Conservation (phyloP, 2,888 invertebrate genomes). For the Periphyllus acericola region DNA sequence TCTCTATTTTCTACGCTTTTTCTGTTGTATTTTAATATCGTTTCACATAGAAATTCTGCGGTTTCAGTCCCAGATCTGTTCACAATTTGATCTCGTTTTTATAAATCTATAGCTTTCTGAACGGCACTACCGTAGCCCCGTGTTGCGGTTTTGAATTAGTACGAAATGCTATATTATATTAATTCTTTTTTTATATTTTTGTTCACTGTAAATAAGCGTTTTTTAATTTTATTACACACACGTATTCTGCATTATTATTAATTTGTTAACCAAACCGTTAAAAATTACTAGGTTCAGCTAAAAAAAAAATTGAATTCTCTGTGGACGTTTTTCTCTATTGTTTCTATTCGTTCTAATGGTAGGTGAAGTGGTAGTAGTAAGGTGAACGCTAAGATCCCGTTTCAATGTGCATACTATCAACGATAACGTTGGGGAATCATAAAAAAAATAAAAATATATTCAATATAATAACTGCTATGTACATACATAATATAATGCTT, state of each 20-base stretch:
- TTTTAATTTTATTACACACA: constrained; percentile 38
- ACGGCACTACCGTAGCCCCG: constrained; percentile 16
- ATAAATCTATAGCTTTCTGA: constrained; percentile 54
- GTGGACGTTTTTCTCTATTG: constrained; percentile 60
- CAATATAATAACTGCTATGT: constrained; percentile 7
- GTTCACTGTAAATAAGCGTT: constrained; percentile 47
- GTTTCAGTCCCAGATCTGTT: constrained; percentile 56
- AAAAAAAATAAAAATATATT: constrained; percentile 2
- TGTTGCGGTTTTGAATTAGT: constrained; percentile 48
- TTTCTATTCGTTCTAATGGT: constrained; percentile 42
- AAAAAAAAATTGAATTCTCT: constrained; percentile 45
- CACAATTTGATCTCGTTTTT: constrained; percentile 58
- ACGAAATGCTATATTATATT: constrained; percentile 50
- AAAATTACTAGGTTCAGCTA: neutral
- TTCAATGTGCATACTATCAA: neutral
- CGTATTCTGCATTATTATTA: constrained; percentile 16
- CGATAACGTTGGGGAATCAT: constrained; percentile 1
- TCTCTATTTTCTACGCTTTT: constrained; percentile 54
- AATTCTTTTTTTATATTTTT: constrained; percentile 31
- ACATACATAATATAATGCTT: constrained; percentile 32
- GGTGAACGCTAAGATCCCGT: neutral
- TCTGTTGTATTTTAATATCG: constrained; percentile 60
- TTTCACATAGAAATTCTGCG: constrained; percentile 60
- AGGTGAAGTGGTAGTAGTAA: neutral
- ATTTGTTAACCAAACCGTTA: neutral